These are phyloP conservation scores for Drosophila prosaltans DNA, from an alignment of 1,140 invertebrate species.

Conservation along the genomic window DNA sequence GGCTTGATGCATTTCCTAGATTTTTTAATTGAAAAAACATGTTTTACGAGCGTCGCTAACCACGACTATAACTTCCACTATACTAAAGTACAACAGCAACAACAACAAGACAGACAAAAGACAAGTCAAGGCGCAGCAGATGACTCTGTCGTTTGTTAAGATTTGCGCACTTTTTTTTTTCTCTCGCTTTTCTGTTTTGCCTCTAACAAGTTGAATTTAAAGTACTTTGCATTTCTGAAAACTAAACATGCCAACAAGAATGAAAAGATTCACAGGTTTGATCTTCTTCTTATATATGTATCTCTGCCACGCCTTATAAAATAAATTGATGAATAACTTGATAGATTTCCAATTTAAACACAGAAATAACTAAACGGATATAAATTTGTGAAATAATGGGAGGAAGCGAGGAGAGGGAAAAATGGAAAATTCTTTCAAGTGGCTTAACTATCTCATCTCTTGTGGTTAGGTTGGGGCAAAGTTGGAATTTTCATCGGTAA, in stretches of 20 bases:
- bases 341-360: too few relatives aligned
- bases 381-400: too few relatives aligned
- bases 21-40: conserved; percentile 82
- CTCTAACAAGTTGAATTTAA: conserved; percentile 61
- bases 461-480: too few relatives aligned
- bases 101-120: conserved; percentile 10
- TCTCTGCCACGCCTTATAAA: too few relatives aligned
- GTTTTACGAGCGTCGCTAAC: conserved; percentile 78
- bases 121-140: conserved; percentile 68
- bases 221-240: conserved; percentile 40
- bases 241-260: conserved; percentile 13
- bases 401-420: too few relatives aligned
- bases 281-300: not conserved
- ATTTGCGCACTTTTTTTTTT: conserved; percentile 63
- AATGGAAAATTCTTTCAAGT: too few relatives aligned
- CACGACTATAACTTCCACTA: conserved; percentile 58
- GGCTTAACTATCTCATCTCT: too few relatives aligned
- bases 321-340: too few relatives aligned
- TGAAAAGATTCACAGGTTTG: not conserved
- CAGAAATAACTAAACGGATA: too few relatives aligned
- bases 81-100: too few relatives aligned
- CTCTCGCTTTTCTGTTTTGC: conserved; percentile 23
- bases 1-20: conserved; percentile 74
- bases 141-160: conserved; percentile 74
- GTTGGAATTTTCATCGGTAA: too few relatives aligned